Base-by-base conservation (phyloP, 1,140 invertebrate genomes). In the Wiebesia pumilae region DNA sequence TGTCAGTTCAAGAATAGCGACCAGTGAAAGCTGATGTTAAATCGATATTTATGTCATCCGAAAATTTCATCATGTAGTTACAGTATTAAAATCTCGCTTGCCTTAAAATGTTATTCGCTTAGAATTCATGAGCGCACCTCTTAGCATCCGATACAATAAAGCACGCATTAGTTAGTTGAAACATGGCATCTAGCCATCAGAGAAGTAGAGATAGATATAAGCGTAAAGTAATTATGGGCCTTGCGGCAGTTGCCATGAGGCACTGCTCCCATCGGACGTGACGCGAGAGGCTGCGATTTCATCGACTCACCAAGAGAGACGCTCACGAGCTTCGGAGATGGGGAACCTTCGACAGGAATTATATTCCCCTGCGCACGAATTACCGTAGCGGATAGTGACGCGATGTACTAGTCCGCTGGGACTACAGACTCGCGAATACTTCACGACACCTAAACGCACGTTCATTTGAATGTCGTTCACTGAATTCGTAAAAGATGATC, bases 311-410 rank as follows among this genome's bases (percentile, higher is more conserved):
- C 27, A 67, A 73, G 38, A 2, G 21, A 87, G 73, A 58, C 24
- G 33, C 51, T 19, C 14, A 47, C 27, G 27, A 30, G 27, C 24
- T 14, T 27, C 38, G 43, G 33, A 3, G 0, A 3, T n/a, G 21
- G 7, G 43, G 47, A 65, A 65, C 85, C 69, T 87, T 84, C 88
- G 89, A 85, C 88, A 80, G 75, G 89, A 89, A 91, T 91, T 91
- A 90, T 89, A 89, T 90, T 91, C 86, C 90, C 88, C 88, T 81
- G 85, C 88, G 38, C 67, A 58, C n/a, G 40, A 62, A 84, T 78
- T 84, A 78, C 83, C n/a, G 35, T 4, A 58, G 54, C 14, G 65
- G 19, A 3, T 47, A n/a, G n/a, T n/a, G n/a, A n/a, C n/a, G 35
- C 78, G 78, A 65, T 51, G 73, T 84, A 84, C 40, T 51, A 43